phyloP scores from a whole-genome alignment of 2,888 invertebrate genomes.

The Sminthurides aquaticus region DNA sequence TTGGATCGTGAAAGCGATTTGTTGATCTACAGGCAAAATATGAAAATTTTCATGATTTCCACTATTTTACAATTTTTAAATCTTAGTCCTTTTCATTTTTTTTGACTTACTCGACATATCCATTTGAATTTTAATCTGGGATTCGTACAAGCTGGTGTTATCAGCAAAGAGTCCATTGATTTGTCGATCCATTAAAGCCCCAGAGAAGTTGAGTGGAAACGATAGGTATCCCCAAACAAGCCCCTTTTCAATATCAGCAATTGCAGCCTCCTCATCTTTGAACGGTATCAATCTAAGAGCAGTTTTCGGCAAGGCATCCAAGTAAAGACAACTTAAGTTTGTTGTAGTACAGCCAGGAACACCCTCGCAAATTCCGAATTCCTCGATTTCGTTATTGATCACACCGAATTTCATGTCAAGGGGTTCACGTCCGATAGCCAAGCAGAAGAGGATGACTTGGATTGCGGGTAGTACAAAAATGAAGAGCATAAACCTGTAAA shows the following conservation, averaged over 20 bases:
- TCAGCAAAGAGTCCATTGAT: slow-evolving; percentile 73
- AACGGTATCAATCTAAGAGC: slow-evolving; percentile 58
- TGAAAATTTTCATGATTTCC: not conserved
- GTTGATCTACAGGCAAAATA: slow-evolving; percentile 64
- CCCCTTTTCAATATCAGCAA: slow-evolving; percentile 65
- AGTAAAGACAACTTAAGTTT: slow-evolving; percentile 70
- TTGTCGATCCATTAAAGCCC: slow-evolving; percentile 72
- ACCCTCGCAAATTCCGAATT: slow-evolving; percentile 47
- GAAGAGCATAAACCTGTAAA: slow-evolving; percentile 79
- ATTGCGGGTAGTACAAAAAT: slow-evolving; percentile 88
- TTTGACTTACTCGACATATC: slow-evolving; percentile 76
- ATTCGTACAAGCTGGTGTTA: slow-evolving; percentile 76
- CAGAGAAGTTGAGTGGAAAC: slow-evolving; percentile 83
- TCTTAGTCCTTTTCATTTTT: not conserved
- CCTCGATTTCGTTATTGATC: slow-evolving; percentile 67
- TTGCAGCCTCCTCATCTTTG: slow-evolving; percentile 52
- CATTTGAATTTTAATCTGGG: slow-evolving; percentile 79
- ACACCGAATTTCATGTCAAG: slow-evolving; percentile 72
- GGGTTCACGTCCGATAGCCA: slow-evolving; percentile 83
- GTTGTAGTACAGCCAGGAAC: slow-evolving; percentile 61
- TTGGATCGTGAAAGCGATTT: slow-evolving; percentile 82
- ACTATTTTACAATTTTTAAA: not conserved
- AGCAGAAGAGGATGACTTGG: slow-evolving; percentile 86
- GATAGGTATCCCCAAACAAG: slow-evolving; percentile 82
- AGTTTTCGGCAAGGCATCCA: slow-evolving; percentile 63